Base-by-base conservation (phyloP, 2,888 invertebrate genomes). In the Apomyelois bistriatella region DNA sequence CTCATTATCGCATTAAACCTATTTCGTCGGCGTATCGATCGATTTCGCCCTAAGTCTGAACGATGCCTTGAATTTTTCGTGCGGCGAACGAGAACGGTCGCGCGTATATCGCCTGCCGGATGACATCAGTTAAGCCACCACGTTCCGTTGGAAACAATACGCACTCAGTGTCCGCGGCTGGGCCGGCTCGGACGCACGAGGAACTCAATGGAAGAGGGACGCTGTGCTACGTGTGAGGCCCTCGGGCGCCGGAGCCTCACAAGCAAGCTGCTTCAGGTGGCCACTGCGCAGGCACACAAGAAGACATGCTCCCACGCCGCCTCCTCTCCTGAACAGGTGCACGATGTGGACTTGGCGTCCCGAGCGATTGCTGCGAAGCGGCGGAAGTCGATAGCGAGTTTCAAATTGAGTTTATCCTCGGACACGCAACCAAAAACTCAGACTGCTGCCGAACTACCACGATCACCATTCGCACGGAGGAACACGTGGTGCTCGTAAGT, bases 401-500 rank as follows among this genome's bases (percentile, higher is more conserved):
- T 89, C 64, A 88, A 82, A 64, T 70, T 90, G 47, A 88, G 76
- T 65, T 73, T 90, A 51, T 67, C 79, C 4, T 68, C 76, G 55
- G 90, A 90, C 22, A 61, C 67, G 49, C 77, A 65, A 55, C 73
- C 74, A 56, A 88, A 76, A 68, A 63, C 76, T 54, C n/a, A n/a
- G n/a, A 68, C 77, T 16, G 57, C 76, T 8, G 58, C 74, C 49
- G 81, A 84, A 66, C 78, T 65, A 56, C 62, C 75, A 52, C 82
- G 86, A 62, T 74, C 76, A 48, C 69, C 69, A 59, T 76, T 79
- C 64, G 83, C 76, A 54, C 88, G 91, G 66, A 80, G 91, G 62
- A 91, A 91, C 78, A 90, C 91, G 66, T 91, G 91, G 91, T 90
- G 90, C 80, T 83, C 90, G 91, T 91, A 83, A 90, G 90, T 86